phyloP scores from a whole-genome alignment of 2,888 invertebrate genomes.

The Aspidiotus destructor region DNA sequence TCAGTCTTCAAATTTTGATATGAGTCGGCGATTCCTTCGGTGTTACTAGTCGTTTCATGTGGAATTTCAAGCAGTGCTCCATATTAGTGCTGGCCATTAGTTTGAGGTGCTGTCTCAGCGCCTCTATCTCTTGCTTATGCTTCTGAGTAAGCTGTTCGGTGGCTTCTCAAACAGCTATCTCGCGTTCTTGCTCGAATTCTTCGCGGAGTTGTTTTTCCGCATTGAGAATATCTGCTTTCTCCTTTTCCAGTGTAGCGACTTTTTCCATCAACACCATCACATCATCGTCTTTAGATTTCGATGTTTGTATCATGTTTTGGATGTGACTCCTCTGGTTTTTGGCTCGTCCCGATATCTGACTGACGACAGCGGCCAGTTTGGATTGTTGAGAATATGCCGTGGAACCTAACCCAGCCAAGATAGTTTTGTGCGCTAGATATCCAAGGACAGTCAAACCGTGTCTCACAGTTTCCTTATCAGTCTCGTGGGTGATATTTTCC shows the following conservation, averaged over 20 bases:
- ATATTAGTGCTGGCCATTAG: slow-evolving; percentile 62
- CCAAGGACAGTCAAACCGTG: slow-evolving; percentile 23
- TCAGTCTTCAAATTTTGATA: no score
- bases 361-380: slow-evolving; percentile 5
- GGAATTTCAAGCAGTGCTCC: slow-evolving; percentile 56
- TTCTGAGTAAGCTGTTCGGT: slow-evolving; percentile 60
- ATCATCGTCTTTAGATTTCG: slow-evolving; percentile 37
- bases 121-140: slow-evolving; percentile 53
- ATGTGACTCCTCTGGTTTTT: slow-evolving; percentile 24
- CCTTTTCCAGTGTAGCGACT: slow-evolving; percentile 37
- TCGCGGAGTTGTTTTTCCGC: slow-evolving; percentile 42
- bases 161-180: slow-evolving; percentile 56
- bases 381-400: slow-evolving; percentile 22
- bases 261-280: slow-evolving; percentile 33
- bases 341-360: slow-evolving; percentile 19
- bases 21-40: no score
- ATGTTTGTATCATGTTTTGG: slow-evolving; percentile 20
- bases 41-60: no score
- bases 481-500: slow-evolving; percentile 16
- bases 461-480: slow-evolving; percentile 11
- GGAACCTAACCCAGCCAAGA: slow-evolving; percentile 10
- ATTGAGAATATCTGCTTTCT: slow-evolving; percentile 40
- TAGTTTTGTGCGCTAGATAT: slow-evolving; percentile 20
- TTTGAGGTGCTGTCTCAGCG: slow-evolving; percentile 43
- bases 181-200: slow-evolving; percentile 41